Conservation (phyloP, 2,888 invertebrate genomes). For the Epirrhoe alternata region DNA sequence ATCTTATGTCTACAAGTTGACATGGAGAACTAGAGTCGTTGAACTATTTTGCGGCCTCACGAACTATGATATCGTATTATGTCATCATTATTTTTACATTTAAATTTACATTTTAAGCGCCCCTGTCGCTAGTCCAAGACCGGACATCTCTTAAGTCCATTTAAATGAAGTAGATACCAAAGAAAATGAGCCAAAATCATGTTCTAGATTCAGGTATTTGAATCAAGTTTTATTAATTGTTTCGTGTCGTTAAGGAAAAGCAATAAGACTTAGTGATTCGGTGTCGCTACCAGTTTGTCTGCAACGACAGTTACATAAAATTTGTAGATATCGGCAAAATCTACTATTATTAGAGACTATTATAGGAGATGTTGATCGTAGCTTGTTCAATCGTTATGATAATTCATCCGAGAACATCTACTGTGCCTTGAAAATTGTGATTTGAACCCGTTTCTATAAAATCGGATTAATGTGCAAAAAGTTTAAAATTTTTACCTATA, state of each 20-base stretch:
- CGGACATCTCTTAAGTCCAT: constrained; percentile 11
- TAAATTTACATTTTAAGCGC: constrained; percentile 27
- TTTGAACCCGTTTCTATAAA: no score
- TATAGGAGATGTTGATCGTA: no score
- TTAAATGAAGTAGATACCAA: constrained; percentile 9
- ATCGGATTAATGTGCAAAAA: no score
- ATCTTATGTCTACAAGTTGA: constrained; percentile 4
- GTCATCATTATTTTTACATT: constrained; percentile 21
- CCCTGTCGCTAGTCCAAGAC: constrained; percentile 11
- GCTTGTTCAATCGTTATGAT: no score
- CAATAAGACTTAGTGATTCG: background rate
- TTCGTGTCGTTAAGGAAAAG: constrained; percentile 2
- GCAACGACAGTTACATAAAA: background rate
- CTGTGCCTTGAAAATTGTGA: no score
- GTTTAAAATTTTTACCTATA: no score
- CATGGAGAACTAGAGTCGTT: constrained; percentile 22
- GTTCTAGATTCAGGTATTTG: background rate
- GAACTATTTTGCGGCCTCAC: constrained; percentile 30
- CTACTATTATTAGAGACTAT: no score
- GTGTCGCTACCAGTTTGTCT: constrained; percentile 2
- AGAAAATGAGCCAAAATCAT: background rate
- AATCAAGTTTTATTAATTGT: constrained; percentile 1
- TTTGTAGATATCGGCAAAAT: no score
- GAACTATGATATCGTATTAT: constrained; percentile 22
- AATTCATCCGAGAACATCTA: no score